A percentile compares a stretch with the other conserved stretches of the same genome.
These are phyloP conservation scores for Drosophila mulleri DNA, from an alignment of 2,888 invertebrate genomes.

Conservation along the genomic window DNA sequence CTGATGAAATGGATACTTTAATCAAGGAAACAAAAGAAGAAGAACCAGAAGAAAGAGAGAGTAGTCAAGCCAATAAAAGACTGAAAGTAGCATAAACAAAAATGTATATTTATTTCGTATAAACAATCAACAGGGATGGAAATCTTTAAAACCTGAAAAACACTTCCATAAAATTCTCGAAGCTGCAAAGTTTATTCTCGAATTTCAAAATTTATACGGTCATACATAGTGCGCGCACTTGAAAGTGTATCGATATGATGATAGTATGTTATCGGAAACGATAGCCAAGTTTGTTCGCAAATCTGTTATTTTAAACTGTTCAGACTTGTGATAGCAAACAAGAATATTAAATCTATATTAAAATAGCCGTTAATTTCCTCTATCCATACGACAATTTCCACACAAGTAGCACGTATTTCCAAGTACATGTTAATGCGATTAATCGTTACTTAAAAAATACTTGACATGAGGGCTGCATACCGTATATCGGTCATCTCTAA, in stretches of 20 bases:
- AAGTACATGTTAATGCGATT: neutral
- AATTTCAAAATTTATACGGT: neutral
- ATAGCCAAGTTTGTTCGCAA: neutral
- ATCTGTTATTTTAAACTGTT: neutral
- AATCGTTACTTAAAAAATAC: slow-evolving; percentile 18
- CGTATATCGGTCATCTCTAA: slow-evolving; percentile 50
- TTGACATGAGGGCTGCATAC: neutral
- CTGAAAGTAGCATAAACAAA: slow-evolving; percentile 46
- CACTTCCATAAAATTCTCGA: neutral
- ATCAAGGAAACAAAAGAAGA: slow-evolving; percentile 14
- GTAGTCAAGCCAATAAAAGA: slow-evolving; percentile 52
- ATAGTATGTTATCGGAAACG: neutral
- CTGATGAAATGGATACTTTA: slow-evolving; percentile 33
- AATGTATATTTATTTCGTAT: neutral
- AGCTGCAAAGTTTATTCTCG: neutral
- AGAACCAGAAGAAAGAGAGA: slow-evolving; percentile 5
- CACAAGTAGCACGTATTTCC: slow-evolving; percentile 5
- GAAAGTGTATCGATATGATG: neutral
- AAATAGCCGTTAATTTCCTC: neutral
- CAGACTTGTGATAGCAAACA: neutral
- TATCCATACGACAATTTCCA: neutral
- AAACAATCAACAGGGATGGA: neutral
- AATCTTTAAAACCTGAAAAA: neutral
- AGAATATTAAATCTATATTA: neutral
- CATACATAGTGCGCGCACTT: neutral